Evolutionary conservation across 2,888 invertebrate genomes (phyloP).

Genomic region (Heliconius erato): DNA sequence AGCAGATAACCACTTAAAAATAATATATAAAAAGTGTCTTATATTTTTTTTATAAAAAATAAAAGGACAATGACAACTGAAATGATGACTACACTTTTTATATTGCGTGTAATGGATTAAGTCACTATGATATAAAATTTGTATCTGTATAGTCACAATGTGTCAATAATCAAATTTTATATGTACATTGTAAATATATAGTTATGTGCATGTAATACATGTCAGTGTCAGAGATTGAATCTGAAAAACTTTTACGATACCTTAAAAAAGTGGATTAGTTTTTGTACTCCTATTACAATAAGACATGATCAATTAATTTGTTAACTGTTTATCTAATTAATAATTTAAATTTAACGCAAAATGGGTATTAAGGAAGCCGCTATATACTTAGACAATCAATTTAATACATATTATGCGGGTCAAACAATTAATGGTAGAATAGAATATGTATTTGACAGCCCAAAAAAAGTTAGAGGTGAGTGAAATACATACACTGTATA

Average conservation of each 20-base stretch:
- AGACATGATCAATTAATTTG: not conserved
- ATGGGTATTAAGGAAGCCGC: constrained; percentile 92
- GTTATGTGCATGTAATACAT: not conserved
- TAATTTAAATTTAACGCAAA: not conserved
- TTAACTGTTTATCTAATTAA: not conserved
- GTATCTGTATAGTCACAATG: not conserved
- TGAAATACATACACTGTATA: constrained; percentile 67
- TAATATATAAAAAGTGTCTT: not conserved
- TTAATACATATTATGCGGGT: constrained; percentile 88
- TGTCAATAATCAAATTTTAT: not conserved
- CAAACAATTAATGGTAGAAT: constrained; percentile 88
- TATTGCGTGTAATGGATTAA: not conserved
- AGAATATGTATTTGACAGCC: constrained; percentile 85
- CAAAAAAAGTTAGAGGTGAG: constrained; percentile 90
- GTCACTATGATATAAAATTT: not conserved
- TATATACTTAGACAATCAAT: constrained; percentile 91
- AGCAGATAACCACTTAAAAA: not conserved
- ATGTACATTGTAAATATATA: too few species aligned
- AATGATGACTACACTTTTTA: not conserved
- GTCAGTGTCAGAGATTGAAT: not conserved
- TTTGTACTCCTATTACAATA: not conserved
- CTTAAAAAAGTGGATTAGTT: not conserved
- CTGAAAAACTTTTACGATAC: not conserved
- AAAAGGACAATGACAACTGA: too few species aligned
- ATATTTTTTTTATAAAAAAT: not conserved